Evolutionary conservation across 2,888 invertebrate species (phyloP).

Genomic region (Callyntrura guangdongensis): DNA sequence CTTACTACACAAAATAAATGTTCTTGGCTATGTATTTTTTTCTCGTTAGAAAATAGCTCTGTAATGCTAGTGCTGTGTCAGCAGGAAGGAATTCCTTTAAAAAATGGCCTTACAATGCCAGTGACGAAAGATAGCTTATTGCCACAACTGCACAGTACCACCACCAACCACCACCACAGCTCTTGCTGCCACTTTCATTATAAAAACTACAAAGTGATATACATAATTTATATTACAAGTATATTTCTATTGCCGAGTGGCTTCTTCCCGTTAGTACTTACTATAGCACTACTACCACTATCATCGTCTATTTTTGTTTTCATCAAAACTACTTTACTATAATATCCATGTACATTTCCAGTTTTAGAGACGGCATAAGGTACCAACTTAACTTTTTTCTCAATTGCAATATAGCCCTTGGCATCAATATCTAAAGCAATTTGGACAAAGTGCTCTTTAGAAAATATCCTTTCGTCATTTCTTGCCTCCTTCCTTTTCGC

Average conservation of each 20-base stretch:
- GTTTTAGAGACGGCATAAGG: neutral
- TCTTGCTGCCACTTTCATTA: constrained; percentile 16
- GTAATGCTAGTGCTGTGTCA: constrained; percentile 46
- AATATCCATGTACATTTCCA: neutral
- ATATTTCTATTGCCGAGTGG: neutral
- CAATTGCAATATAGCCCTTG: constrained; percentile 77
- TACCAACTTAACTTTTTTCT: constrained; percentile 51
- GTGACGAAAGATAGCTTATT: constrained; percentile 73
- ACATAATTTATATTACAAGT: constrained; percentile 19
- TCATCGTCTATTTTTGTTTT: constrained; percentile 33
- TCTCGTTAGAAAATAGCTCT: neutral
- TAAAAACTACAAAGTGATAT: constrained; percentile 32
- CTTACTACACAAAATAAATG: constrained; percentile 9
- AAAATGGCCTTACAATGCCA: constrained; percentile 54
- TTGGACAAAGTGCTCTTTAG: constrained; percentile 76
- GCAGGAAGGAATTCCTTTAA: constrained; percentile 33
- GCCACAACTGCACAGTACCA: neutral
- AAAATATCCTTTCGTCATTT: constrained; percentile 61
- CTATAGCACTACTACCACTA: neutral
- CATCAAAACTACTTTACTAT: constrained; percentile 46
- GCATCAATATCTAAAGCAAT: constrained; percentile 80
- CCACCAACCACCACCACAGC: too few relatives aligned
- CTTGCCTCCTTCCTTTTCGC: constrained; percentile 33
- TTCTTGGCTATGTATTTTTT: constrained; percentile 31
- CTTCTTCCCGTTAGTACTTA: too few relatives aligned